phyloP scores from a whole-genome alignment of 37 sponge, comb jelly and placozoan genomes.

The Chondrilla cf. caribensis region DNA sequence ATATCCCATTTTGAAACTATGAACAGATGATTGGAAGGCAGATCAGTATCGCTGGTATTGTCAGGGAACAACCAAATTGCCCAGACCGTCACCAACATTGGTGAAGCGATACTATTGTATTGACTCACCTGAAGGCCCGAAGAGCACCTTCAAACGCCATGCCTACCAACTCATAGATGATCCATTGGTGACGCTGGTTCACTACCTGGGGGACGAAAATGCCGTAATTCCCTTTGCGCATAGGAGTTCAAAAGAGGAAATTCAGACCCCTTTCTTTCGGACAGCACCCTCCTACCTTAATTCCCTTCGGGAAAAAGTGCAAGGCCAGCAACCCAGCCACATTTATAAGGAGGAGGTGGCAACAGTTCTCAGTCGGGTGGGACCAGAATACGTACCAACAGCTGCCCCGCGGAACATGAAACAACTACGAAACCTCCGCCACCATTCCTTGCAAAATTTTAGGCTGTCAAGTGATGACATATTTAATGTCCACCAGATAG shows the following conservation, averaged over 20 bases:
- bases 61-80: constrained; percentile 24
- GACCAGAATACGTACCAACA: background rate
- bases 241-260: background rate
- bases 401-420: constrained; percentile 33
- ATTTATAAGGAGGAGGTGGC: constrained; percentile 21
- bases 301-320: background rate
- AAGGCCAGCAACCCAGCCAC: background rate
- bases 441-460: background rate
- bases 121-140: background rate
- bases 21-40: constrained; percentile 31
- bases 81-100: background rate
- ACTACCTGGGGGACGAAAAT: constrained; percentile 10
- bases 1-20: too few species aligned
- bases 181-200: background rate
- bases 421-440: constrained; percentile 39
- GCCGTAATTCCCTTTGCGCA: background rate
- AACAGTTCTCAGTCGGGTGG: background rate
- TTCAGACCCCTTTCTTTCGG: background rate
- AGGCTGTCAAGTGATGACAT: constrained; percentile 46
- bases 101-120: constrained; percentile 9
- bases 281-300: background rate
- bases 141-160: background rate
- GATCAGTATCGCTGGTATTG: constrained; percentile 37
- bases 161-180: constrained; percentile 8
- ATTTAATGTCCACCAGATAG: constrained; percentile 46